A percentile compares a stretch with the other conserved stretches of the same genome.
Evolutionary conservation across 2,888 invertebrate genomes (phyloP).

Genomic region (Thymelicus lineola): DNA sequence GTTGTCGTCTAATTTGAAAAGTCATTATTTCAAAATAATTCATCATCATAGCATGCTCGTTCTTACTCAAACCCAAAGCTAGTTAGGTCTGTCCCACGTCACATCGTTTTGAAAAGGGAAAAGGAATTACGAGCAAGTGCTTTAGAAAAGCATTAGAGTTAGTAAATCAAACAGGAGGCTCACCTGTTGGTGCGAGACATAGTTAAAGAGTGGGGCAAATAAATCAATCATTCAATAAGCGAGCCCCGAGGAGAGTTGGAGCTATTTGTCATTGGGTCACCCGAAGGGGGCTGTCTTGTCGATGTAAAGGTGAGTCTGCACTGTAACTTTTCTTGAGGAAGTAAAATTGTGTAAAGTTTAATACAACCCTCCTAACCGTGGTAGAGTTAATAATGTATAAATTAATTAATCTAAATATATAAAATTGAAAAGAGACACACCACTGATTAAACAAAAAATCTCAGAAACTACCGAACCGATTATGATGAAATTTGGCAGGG

Average conservation of each 20-base stretch:
- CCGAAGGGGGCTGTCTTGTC: constrained; percentile 38
- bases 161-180: constrained; percentile 74
- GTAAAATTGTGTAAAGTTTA: too few species aligned
- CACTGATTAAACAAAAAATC: too few species aligned
- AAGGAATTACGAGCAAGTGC: constrained; percentile 69
- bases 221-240: constrained; percentile 82
- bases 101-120: constrained; percentile 78
- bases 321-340: neutral
- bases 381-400: too few species aligned
- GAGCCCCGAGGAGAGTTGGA: constrained; percentile 51
- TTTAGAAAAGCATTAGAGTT: constrained; percentile 76
- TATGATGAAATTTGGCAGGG: too few species aligned
- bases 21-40: constrained; percentile 2
- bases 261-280: constrained; percentile 70
- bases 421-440: too few species aligned
- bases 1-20: too few species aligned
- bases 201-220: constrained; percentile 58
- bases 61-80: neutral
- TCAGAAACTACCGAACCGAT: too few species aligned
- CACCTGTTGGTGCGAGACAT: constrained; percentile 69
- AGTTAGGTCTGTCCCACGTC: constrained; percentile 61
- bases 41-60: neutral
- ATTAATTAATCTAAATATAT: too few species aligned
- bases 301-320: constrained; percentile 34
- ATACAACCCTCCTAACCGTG: too few species aligned